Conservation (phyloP, 2,888 invertebrate species). For the Cerceris rybyensis region DNA sequence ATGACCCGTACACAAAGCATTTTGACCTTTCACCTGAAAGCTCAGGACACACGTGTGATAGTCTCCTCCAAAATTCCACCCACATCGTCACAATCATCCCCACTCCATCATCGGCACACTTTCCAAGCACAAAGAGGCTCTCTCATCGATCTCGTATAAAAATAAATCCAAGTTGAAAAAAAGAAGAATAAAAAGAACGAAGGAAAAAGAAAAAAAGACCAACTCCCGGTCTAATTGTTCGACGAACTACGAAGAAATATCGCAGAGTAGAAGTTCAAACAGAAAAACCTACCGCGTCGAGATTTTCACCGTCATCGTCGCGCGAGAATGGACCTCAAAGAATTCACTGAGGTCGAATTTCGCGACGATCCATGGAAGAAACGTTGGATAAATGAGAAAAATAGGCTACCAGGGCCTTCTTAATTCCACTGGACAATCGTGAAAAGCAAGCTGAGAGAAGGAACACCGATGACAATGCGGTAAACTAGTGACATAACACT, state of each 20-base stretch:
- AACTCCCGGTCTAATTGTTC: too few relatives aligned
- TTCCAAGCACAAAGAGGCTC: neutral
- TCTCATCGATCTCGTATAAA: neutral
- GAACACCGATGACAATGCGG: conserved; percentile 53
- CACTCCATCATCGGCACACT: neutral
- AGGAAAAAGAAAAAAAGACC: too few relatives aligned
- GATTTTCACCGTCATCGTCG: conserved; percentile 78
- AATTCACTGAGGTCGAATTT: conserved; percentile 9
- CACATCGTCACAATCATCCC: neutral
- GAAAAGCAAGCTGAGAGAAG: conserved; percentile 25
- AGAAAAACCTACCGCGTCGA: conserved; percentile 73
- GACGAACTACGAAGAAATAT: neutral
- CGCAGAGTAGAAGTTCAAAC: neutral
- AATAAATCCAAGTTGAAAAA: neutral
- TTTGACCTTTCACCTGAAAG: neutral
- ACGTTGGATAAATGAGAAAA: neutral
- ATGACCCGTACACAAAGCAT: neutral
- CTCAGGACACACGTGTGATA: neutral
- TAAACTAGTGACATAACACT: conserved; percentile 76
- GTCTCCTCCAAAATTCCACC: neutral
- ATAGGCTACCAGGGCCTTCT: neutral
- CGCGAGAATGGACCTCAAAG: conserved; percentile 28
- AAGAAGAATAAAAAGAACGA: neutral
- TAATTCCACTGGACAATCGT: conserved; percentile 11
- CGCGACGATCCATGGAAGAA: conserved; percentile 23